These are phyloP conservation scores for Stichopus chloronotus DNA, from an alignment of 35 echinoderm and acorn worm species.

Conservation along the genomic window DNA sequence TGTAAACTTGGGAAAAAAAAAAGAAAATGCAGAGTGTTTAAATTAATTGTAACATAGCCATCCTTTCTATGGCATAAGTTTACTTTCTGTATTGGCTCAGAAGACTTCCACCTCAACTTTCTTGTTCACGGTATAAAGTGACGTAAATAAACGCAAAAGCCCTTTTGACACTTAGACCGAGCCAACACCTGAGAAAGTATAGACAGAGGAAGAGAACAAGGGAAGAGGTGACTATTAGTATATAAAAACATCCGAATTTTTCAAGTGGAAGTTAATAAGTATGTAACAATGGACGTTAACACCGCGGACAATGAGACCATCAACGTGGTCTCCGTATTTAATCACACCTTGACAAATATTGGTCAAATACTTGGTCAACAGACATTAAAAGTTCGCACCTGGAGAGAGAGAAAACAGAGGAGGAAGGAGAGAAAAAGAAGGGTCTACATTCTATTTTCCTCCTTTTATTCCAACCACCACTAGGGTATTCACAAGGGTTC, in stretches of 20 bases:
- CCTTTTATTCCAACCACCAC: background rate
- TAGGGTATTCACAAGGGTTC: slow-evolving; percentile 27
- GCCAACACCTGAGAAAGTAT: background rate
- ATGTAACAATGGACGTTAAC: slow-evolving; percentile 21
- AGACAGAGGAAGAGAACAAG: no score
- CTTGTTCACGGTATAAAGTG: background rate
- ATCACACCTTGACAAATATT: background rate
- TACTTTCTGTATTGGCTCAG: background rate
- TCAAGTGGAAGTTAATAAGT: slow-evolving; percentile 35
- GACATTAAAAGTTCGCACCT: background rate
- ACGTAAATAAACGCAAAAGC: background rate
- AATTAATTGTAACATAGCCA: background rate
- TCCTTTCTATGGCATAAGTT: background rate
- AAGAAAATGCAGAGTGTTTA: no score
- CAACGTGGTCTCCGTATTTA: background rate
- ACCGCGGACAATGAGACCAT: background rate
- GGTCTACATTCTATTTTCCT: background rate
- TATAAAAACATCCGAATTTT: slow-evolving; percentile 38
- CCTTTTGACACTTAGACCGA: background rate
- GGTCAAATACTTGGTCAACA: slow-evolving; percentile 22
- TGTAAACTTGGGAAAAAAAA: background rate
- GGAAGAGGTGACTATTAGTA: background rate
- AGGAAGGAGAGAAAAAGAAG: background rate
- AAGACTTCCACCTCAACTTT: background rate
- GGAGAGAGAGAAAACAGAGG: background rate